Base-by-base conservation (phyloP, 2,113 vertebrate genomes). In the Aspiorhynchus laticeps region DNA sequence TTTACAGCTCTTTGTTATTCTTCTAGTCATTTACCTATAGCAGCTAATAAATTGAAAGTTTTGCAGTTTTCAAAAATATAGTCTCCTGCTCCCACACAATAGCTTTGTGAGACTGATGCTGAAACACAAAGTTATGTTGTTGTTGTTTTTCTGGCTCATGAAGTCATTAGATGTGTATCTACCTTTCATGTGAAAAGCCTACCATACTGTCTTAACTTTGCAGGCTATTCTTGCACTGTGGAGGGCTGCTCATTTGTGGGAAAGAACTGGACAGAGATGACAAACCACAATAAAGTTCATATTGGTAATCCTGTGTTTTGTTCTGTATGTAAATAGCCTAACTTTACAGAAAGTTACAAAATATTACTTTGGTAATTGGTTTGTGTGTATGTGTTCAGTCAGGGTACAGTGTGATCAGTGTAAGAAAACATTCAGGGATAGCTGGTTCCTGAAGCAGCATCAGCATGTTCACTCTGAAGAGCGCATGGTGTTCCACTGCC, bases 211-310 rank as follows among this genome's bases (percentile, higher is more conserved):
- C 33, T 19, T 36, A 28, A 28, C 11, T 53, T 82, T 65, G 14
- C 87, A 95, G 98, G 97, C 0, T 99, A 99, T 51, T 71, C 90
- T 0, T 99, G 98, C 93, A 87, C 89, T 79, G 96, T 95, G 83
- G 95, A 95, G 82, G 91, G 84, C 89, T 99, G 98, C 90, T 86
- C 75, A 0, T 98, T 97, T 91, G 91, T 93, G 0, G 98, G 91
- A 5, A 97, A 96, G 90, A 99, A 95, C 3, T 99, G 98, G 98
- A 97, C 97, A 0, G 97, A 98, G 33, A 94, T 95, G 65, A 78
- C 94, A 86, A 96, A 95, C 88, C 98, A 99, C 83, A 90, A 91
- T 75, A 95, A 91, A 91, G 93, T 94, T 46, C 98, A 99, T 90
- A 78, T 88, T 93, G 96, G 96, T 97, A 93, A 38, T n/a, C 4